These are phyloP conservation scores for Crypturellus undulatus DNA, from an alignment of 2,113 vertebrate species.

Conservation along the genomic window DNA sequence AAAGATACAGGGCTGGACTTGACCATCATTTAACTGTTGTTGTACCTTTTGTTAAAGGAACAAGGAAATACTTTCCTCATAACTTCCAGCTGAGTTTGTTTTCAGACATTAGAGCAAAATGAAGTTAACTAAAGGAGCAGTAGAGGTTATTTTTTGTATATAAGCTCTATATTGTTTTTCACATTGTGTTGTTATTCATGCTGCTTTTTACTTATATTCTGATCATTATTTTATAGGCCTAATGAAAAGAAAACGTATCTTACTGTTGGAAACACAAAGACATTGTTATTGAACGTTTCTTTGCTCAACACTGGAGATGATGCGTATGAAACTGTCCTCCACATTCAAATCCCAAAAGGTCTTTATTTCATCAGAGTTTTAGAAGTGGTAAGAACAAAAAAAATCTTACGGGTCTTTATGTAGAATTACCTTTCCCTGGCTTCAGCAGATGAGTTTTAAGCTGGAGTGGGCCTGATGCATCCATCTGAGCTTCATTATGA, in stretches of 20 bases:
- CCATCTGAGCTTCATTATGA: background rate
- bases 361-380: conserved; percentile 90
- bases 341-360: conserved; percentile 83
- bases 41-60: background rate
- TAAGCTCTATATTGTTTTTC: background rate
- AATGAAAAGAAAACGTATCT: conserved; percentile 84
- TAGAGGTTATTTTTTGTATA: background rate
- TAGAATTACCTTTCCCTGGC: background rate
- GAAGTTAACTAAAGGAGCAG: background rate
- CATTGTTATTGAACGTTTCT: conserved; percentile 83
- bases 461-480: background rate
- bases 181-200: background rate
- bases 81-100: background rate
- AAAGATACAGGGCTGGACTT: background rate
- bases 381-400: conserved; percentile 82
- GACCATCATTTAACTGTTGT: background rate
- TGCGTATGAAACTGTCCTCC: conserved; percentile 87
- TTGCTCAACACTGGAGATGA: conserved; percentile 90
- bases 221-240: conserved; percentile 70
- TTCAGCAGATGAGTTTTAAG: background rate
- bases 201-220: background rate
- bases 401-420: background rate
- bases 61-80: background rate
- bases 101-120: background rate
- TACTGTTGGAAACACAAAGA: conserved; percentile 86